Evolutionary conservation across 2,888 invertebrate species (phyloP).

Genomic region (Temnothorax unifasciatus): DNA sequence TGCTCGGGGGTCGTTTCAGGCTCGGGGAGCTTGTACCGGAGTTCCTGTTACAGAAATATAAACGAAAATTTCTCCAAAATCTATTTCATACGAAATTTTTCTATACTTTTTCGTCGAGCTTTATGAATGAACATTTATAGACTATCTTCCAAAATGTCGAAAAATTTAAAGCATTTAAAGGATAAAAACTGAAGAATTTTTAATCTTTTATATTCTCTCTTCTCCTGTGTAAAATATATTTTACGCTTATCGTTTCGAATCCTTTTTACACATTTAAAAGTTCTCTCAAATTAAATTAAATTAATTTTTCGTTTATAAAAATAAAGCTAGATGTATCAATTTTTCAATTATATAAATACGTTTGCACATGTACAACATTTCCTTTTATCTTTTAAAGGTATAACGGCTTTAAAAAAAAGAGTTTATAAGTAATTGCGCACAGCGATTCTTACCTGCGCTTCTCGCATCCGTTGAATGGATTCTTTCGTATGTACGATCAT

Average conservation of each 20-base stretch:
- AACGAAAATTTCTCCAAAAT: not conserved
- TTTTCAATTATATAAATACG: not conserved
- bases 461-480: conserved; percentile 53
- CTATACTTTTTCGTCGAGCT: too few relatives aligned
- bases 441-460: conserved; percentile 53
- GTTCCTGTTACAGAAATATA: conserved; percentile 55
- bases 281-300: not conserved
- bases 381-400: not conserved
- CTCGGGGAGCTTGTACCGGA: conserved; percentile 59
- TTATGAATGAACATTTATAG: not conserved
- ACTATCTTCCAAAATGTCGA: not conserved
- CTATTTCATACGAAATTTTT: too few relatives aligned
- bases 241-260: not conserved
- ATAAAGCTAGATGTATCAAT: not conserved
- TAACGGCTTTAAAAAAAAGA: not conserved
- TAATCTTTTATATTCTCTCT: not conserved
- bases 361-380: not conserved
- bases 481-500: conserved; percentile 54
- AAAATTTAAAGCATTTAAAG: not conserved
- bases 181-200: not conserved
- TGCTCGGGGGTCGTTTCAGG: not conserved
- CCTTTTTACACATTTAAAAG: not conserved
- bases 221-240: not conserved
- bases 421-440: not conserved
- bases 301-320: not conserved